Conservation (phyloP, 1,140 invertebrate genomes). For the Penaeus japonicus region DNA sequence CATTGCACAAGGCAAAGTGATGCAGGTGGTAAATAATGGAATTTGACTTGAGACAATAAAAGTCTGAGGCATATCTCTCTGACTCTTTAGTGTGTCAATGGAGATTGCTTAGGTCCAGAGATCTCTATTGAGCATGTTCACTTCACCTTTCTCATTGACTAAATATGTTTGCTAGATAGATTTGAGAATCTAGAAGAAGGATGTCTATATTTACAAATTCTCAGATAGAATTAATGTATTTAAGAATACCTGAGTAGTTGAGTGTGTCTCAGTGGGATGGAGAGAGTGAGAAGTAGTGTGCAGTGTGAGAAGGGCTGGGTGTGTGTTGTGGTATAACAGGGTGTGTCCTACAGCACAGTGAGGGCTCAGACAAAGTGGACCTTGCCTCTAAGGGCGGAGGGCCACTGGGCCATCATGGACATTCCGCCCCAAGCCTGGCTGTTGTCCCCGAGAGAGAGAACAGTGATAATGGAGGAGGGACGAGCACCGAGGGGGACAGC, state of each 20-base stretch:
- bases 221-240: not conserved
- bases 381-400: slow-evolving; percentile 14
- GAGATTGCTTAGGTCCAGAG: too few relatives aligned
- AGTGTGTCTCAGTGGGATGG: not conserved
- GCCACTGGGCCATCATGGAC: slow-evolving; percentile 24
- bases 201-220: too few relatives aligned
- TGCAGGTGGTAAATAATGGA: slow-evolving; percentile 29
- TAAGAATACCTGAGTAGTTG: not conserved
- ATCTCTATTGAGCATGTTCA: too few relatives aligned
- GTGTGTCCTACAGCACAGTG: slow-evolving; percentile 46
- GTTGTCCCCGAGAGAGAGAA: slow-evolving; percentile 51
- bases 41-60: too few relatives aligned
- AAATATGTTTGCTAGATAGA: too few relatives aligned
- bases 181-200: too few relatives aligned
- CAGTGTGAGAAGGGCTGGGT: not conserved
- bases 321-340: slow-evolving; percentile 34
- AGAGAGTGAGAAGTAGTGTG: not conserved
- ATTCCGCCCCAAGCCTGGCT: slow-evolving; percentile 33
- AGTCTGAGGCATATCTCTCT: too few relatives aligned
- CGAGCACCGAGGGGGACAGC: not conserved
- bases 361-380: slow-evolving; percentile 38
- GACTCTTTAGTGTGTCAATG: too few relatives aligned
- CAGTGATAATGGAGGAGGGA: slow-evolving; percentile 21
- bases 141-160: too few relatives aligned
- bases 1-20: slow-evolving; percentile 36